phyloP scores from a whole-genome alignment of 2,888 invertebrate species.

The Gymnoscelis rufifasciata region DNA sequence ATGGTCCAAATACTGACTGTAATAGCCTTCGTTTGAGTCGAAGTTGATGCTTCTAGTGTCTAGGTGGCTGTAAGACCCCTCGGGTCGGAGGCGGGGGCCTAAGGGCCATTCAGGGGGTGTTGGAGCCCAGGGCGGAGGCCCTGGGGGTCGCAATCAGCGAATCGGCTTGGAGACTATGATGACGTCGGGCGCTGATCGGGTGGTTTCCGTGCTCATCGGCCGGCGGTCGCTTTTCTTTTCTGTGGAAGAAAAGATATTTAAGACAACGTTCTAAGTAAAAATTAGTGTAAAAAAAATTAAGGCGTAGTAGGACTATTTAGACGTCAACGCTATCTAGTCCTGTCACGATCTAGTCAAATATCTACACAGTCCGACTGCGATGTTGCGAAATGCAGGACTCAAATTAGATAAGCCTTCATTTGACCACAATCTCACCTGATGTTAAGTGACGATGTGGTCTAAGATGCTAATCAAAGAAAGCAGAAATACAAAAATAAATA shows the following conservation, averaged over 20 bases:
- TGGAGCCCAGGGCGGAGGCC: conserved; percentile 74
- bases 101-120: conserved; percentile 54
- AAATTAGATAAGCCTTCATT: no score
- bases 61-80: conserved; percentile 48
- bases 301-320: no score
- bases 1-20: conserved; percentile 64
- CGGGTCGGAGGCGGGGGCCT: conserved; percentile 50
- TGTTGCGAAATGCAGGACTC: no score
- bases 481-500: no score
- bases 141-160: conserved; percentile 75
- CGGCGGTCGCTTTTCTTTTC: conserved; percentile 75
- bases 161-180: conserved; percentile 83
- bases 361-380: no score
- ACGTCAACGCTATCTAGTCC: no score
- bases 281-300: no score
- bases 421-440: no score
- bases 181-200: conserved; percentile 93
- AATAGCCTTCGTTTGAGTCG: conserved; percentile 59
- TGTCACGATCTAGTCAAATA: no score
- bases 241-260: conserved; percentile 43
- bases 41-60: conserved; percentile 57
- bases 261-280: no score
- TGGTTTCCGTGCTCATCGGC: conserved; percentile 90
- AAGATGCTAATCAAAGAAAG: no score
- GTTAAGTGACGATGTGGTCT: no score